Evolutionary conservation across 1,140 invertebrate species (phyloP).

Genomic region (Hirudo medicinalis): DNA sequence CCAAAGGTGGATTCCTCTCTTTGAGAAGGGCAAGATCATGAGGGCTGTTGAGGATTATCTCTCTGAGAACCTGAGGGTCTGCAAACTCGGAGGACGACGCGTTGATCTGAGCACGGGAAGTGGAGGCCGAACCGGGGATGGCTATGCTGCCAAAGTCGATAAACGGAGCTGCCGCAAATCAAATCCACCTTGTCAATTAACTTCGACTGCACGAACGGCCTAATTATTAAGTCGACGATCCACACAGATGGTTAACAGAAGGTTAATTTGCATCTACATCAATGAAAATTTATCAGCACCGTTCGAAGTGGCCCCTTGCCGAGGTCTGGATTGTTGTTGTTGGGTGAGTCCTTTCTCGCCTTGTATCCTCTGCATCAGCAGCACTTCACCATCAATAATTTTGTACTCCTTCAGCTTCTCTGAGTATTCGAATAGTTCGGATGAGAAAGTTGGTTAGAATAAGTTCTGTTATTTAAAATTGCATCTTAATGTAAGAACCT

Average conservation of each 20-base stretch:
- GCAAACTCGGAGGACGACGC: conserved; percentile 24
- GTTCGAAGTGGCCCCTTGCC: conserved; percentile 15
- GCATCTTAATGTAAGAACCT: background rate
- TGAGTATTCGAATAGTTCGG: background rate
- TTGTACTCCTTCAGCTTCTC: conserved; percentile 52
- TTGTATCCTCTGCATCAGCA: conserved; percentile 59
- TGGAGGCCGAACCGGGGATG: conserved; percentile 49
- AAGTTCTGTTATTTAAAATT: too few relatives aligned
- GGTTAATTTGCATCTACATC: background rate
- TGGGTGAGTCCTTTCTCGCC: conserved; percentile 4
- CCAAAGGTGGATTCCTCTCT: conserved; percentile 81
- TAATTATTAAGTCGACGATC: background rate
- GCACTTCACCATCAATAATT: conserved; percentile 71
- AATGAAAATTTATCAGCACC: background rate
- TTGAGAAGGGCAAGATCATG: conserved; percentile 76
- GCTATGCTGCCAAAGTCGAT: conserved; percentile 74
- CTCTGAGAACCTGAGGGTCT: conserved; percentile 71
- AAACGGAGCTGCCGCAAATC: background rate
- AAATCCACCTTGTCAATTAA: too few relatives aligned
- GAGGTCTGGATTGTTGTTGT: background rate
- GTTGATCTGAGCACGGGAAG: conserved; percentile 24
- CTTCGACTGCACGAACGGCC: too few relatives aligned
- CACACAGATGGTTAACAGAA: background rate
- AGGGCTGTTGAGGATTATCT: conserved; percentile 80
- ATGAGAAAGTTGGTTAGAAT: background rate